These are phyloP conservation scores for Chrysopilus asiliformis DNA, from an alignment of 2,888 invertebrate genomes.

Conservation along the genomic window DNA sequence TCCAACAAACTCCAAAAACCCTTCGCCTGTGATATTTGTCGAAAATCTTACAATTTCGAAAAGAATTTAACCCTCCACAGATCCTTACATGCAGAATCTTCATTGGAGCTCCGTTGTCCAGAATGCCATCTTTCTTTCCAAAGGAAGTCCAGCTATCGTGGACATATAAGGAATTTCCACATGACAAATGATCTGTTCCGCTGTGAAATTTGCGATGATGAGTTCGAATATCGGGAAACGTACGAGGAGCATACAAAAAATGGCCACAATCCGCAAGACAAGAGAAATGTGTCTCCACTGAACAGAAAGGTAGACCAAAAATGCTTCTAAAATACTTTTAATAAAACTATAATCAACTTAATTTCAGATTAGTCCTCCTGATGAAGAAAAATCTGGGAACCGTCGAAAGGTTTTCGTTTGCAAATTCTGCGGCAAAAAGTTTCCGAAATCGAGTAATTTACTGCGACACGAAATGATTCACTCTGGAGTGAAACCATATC, in stretches of 20 bases:
- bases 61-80: background rate
- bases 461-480: background rate
- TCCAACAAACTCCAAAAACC: background rate
- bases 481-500: background rate
- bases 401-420: too few relatives aligned
- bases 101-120: background rate
- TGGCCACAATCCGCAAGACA: too few relatives aligned
- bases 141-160: background rate
- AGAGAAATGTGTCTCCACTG: too few relatives aligned
- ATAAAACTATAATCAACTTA: too few relatives aligned
- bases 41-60: background rate
- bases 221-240: background rate
- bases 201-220: background rate
- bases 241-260: background rate
- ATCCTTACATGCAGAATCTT: background rate
- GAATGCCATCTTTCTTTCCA: background rate
- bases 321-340: too few relatives aligned
- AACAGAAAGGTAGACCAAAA: too few relatives aligned
- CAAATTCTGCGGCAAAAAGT: background rate
- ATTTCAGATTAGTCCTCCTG: too few relatives aligned
- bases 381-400: too few relatives aligned
- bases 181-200: background rate
- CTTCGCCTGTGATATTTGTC: background rate
- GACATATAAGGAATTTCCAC: background rate
- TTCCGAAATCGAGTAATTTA: background rate